These are phyloP conservation scores for Nomada fucata DNA, from an alignment of 2,888 invertebrate genomes.

Conservation along the genomic window DNA sequence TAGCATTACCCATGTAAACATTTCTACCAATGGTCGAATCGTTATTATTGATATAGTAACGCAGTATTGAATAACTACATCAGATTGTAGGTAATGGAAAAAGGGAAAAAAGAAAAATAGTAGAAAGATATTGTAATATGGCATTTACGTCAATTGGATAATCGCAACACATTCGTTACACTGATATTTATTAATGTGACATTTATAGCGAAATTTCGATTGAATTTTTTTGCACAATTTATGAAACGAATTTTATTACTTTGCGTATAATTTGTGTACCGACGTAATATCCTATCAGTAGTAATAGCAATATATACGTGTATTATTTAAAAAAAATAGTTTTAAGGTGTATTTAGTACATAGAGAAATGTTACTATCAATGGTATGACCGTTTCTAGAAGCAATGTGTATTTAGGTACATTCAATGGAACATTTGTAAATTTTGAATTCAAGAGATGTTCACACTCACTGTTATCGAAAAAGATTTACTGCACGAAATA, in stretches of 20 bases:
- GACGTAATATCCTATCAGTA: conserved; percentile 11
- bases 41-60: conserved; percentile 5
- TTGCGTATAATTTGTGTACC: too few relatives aligned
- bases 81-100: neutral
- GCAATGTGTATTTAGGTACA: conserved; percentile 50
- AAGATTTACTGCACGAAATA: conserved; percentile 11
- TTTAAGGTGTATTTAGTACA: conserved; percentile 27
- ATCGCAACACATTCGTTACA: conserved; percentile 16
- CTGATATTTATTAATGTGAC: conserved; percentile 1
- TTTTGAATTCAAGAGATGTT: conserved; percentile 35
- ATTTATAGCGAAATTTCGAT: too few relatives aligned
- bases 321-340: conserved; percentile 27
- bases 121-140: conserved; percentile 6
- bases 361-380: conserved; percentile 38
- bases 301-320: conserved; percentile 17
- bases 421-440: conserved; percentile 20
- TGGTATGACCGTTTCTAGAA: conserved; percentile 51
- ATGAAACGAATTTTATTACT: too few relatives aligned
- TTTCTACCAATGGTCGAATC: neutral
- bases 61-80: neutral
- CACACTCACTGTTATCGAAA: conserved; percentile 33
- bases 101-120: neutral
- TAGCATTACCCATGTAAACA: conserved; percentile 1
- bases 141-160: conserved; percentile 19
- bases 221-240: too few relatives aligned